Evolutionary conservation across 2,888 invertebrate genomes (phyloP).

Genomic region (Pharmacophagus antenor): DNA sequence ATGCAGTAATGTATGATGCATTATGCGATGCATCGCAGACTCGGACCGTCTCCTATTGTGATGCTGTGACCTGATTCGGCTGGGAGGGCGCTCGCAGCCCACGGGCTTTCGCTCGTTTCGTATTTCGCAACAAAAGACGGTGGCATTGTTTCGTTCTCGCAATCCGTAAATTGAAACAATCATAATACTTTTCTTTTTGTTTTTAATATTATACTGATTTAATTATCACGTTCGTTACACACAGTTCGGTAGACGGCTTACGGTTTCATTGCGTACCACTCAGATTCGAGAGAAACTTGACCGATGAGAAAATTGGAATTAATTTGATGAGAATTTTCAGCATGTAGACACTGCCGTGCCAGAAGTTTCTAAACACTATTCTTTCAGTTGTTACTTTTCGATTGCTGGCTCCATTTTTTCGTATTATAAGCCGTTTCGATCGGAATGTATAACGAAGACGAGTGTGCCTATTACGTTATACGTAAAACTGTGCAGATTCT

Average conservation of each 20-base stretch:
- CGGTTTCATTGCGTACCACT: no score
- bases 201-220: no score
- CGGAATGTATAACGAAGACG: not conserved
- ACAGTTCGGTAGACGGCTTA: no score
- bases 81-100: conserved; percentile 38
- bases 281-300: no score
- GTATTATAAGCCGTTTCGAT: not conserved
- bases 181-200: not conserved
- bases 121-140: conserved; percentile 10
- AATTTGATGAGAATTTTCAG: no score
- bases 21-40: conserved; percentile 42
- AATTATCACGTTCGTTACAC: no score
- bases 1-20: conserved; percentile 49
- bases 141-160: conserved; percentile 9
- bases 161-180: not conserved
- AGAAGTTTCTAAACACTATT: no score
- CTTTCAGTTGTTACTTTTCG: no score
- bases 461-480: no score
- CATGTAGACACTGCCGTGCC: not conserved
- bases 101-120: conserved; percentile 32
- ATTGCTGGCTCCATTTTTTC: not conserved
- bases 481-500: not conserved
- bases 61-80: conserved; percentile 52
- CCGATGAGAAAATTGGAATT: no score
- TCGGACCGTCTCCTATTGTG: conserved; percentile 48